These are phyloP conservation scores for Atrina japonica DNA, from an alignment of 2,888 invertebrate species.

Conservation along the genomic window DNA sequence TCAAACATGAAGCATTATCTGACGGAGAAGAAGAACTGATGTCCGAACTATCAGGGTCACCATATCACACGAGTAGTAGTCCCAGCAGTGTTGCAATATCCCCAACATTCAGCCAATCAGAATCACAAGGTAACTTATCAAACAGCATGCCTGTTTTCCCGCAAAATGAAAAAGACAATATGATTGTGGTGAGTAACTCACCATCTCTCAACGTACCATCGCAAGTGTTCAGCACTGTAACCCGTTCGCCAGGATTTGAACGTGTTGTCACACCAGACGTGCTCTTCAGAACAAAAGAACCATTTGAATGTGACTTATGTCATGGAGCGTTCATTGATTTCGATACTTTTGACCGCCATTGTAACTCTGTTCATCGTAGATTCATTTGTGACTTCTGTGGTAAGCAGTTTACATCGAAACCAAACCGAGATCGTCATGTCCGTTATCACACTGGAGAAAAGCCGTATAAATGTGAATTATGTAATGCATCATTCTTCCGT, in stretches of 20 bases:
- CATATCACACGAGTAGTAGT: slow-evolving; percentile 3
- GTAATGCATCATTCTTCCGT: slow-evolving; percentile 66
- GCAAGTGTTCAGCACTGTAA: slow-evolving; percentile 6
- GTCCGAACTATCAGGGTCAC: slow-evolving; percentile 3
- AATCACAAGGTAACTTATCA: not conserved
- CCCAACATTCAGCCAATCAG: slow-evolving; percentile 3
- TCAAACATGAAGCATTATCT: not conserved
- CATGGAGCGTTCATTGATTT: slow-evolving; percentile 63
- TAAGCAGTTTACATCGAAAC: slow-evolving; percentile 78
- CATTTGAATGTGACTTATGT: slow-evolving; percentile 64
- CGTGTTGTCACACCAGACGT: slow-evolving; percentile 64
- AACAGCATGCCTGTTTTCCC: slow-evolving; percentile 32
- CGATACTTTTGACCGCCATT: slow-evolving; percentile 72
- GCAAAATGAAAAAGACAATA: slow-evolving; percentile 22
- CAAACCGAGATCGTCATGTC: slow-evolving; percentile 78
- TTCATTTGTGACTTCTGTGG: slow-evolving; percentile 77
- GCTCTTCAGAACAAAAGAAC: slow-evolving; percentile 58
- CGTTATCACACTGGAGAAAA: slow-evolving; percentile 78
- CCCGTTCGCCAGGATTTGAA: slow-evolving; percentile 60
- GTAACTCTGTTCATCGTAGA: slow-evolving; percentile 72
- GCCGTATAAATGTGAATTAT: slow-evolving; percentile 74
- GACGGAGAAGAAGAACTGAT: slow-evolving; percentile 2
- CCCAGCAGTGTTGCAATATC: slow-evolving; percentile 10
- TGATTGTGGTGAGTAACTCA: not conserved
- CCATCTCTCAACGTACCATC: slow-evolving; percentile 7